Evolutionary conservation across 2,113 vertebrate genomes (phyloP).

Genomic region (Pica pica): DNA sequence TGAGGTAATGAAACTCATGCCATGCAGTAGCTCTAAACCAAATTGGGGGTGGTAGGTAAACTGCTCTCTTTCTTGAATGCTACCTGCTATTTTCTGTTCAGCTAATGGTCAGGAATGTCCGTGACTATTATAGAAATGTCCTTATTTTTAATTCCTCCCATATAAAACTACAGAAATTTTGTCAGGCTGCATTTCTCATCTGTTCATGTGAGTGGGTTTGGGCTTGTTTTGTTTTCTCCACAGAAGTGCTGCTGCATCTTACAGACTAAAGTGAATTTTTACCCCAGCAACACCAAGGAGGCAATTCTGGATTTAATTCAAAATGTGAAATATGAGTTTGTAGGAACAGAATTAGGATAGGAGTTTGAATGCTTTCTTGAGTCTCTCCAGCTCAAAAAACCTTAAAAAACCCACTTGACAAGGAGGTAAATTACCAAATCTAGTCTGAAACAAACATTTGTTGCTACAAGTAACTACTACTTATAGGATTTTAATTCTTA

Average conservation of each 20-base stretch:
- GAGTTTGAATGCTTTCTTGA: background rate
- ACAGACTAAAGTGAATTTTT: background rate
- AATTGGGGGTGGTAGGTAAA: background rate
- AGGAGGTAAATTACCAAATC: background rate
- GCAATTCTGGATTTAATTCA: background rate
- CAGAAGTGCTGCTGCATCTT: background rate
- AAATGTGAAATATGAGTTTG: background rate
- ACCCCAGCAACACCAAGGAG: background rate
- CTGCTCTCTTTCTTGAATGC: background rate
- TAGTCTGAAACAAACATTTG: background rate
- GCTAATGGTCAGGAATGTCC: background rate
- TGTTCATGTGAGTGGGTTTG: background rate
- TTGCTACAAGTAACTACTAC: background rate
- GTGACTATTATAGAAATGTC: background rate
- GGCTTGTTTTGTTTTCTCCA: background rate
- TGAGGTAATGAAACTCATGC: background rate
- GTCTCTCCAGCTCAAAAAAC: background rate
- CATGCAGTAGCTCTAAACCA: background rate
- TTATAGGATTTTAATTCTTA: background rate
- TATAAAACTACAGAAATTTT: background rate
- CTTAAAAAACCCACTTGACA: background rate
- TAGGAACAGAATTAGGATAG: background rate
- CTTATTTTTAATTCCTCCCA: background rate
- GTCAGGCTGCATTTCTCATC: background rate
- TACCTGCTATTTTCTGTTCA: background rate